Percentiles rank a stretch among this genome's conserved stretches.
Evolutionary conservation across 2,888 invertebrate species (phyloP).

Genomic region (Dinocampus coccinellae): DNA sequence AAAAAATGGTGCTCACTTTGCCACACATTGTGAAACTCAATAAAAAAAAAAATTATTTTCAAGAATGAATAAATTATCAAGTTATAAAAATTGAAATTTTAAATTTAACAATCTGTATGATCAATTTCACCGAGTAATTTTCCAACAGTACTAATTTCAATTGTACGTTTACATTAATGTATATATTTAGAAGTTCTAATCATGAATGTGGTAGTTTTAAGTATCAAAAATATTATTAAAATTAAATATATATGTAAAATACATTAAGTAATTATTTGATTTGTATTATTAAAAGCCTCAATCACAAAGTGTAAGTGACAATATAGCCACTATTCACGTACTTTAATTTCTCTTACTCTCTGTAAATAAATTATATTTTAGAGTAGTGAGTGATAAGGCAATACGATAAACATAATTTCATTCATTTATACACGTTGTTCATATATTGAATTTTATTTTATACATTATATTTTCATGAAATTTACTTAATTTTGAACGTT

Average conservation of each 20-base stretch:
- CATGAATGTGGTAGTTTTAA: too few species aligned
- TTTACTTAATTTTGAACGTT: too few species aligned
- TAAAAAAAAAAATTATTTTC: too few species aligned
- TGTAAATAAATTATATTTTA: neutral
- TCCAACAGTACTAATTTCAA: too few species aligned
- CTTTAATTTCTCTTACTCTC: neutral
- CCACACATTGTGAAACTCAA: too few species aligned
- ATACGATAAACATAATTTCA: neutral
- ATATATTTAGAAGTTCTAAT: neutral
- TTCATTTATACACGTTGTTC: neutral
- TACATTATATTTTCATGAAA: too few species aligned
- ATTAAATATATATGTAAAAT: too few species aligned
- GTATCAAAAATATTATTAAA: too few species aligned
- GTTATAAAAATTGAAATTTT: neutral
- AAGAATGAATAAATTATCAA: neutral
- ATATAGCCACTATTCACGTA: too few species aligned
- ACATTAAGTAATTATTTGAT: neutral
- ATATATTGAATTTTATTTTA: neutral
- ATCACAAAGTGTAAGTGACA: too few species aligned
- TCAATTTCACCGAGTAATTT: neutral
- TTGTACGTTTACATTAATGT: neutral
- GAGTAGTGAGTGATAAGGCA: neutral
- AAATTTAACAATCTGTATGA: neutral
- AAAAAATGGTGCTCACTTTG: too few species aligned
- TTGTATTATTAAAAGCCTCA: neutral